Evolutionary conservation across 23 tunicate genomes (phyloP).

Genomic region (Styela clava): DNA sequence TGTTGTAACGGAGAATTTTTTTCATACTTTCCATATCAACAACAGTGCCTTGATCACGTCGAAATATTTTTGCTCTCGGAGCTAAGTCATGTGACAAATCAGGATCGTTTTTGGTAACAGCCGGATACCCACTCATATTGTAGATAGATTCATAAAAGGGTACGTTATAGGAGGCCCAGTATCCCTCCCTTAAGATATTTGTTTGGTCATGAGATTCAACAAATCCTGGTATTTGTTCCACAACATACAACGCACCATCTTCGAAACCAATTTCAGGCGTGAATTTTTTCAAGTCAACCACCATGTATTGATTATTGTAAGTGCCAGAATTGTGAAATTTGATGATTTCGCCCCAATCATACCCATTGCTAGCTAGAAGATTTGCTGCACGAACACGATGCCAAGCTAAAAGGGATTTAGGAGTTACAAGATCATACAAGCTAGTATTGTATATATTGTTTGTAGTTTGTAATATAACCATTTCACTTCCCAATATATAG

Average conservation of each 20-base stretch:
- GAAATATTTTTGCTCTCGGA: slow-evolving; percentile 25
- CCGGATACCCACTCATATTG: slow-evolving; percentile 4
- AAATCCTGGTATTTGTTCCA: neutral
- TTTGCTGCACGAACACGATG: neutral
- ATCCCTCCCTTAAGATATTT: neutral
- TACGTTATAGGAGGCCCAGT: neutral
- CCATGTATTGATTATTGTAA: slow-evolving; percentile 4
- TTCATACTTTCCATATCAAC: neutral
- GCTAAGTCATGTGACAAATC: neutral
- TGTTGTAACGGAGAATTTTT: slow-evolving; percentile 1
- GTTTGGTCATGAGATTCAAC: slow-evolving; percentile 21
- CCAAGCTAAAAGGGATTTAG: neutral
- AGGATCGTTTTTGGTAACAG: neutral
- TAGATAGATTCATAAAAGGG: neutral
- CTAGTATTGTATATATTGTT: neutral
- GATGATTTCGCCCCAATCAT: neutral
- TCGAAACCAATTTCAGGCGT: neutral
- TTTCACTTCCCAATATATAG: neutral
- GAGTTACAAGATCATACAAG: slow-evolving; percentile 12
- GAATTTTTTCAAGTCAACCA: neutral
- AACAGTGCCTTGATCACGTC: slow-evolving; percentile 11
- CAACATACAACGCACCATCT: neutral
- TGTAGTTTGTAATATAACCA: slow-evolving; percentile 22
- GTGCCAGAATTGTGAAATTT: slow-evolving; percentile 2
- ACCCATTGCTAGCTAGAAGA: neutral